phyloP scores from a whole-genome alignment of 2,888 invertebrate species.

The Cosmia pyralina region DNA sequence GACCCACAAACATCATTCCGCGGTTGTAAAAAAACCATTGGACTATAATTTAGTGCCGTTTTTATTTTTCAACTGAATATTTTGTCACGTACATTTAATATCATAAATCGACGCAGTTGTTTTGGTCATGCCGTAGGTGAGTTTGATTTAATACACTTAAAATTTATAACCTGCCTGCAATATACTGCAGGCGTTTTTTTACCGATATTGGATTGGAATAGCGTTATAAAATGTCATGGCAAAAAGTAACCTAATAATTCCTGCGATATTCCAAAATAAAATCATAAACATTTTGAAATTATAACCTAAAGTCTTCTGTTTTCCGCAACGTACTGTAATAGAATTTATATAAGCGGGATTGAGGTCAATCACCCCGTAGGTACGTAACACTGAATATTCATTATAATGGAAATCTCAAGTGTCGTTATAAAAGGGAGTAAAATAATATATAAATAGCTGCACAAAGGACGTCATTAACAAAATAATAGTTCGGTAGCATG shows the following conservation, averaged over 20 bases:
- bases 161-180: slow-evolving; percentile 38
- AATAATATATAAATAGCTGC: slow-evolving; percentile 5
- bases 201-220: slow-evolving; percentile 27
- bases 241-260: not conserved
- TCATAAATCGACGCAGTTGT: slow-evolving; percentile 49
- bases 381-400: slow-evolving; percentile 16
- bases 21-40: slow-evolving; percentile 20
- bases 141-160: slow-evolving; percentile 55
- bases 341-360: not conserved
- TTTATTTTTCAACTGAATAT: slow-evolving; percentile 42
- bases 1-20: not conserved
- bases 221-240: not conserved
- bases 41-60: slow-evolving; percentile 20
- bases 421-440: not conserved
- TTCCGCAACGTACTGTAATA: not conserved
- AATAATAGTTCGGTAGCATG: not conserved
- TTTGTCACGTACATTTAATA: slow-evolving; percentile 39
- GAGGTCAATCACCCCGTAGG: not conserved
- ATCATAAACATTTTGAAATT: not conserved
- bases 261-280: not conserved
- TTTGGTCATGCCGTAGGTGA: slow-evolving; percentile 40
- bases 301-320: not conserved
- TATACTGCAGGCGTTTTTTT: slow-evolving; percentile 30
- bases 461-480: slow-evolving; percentile 4
- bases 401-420: slow-evolving; percentile 19